Percentiles rank a stretch among this genome's conserved stretches.
phyloP scores from a whole-genome alignment of 2,888 invertebrate species.

The Isotomurus palustris region DNA sequence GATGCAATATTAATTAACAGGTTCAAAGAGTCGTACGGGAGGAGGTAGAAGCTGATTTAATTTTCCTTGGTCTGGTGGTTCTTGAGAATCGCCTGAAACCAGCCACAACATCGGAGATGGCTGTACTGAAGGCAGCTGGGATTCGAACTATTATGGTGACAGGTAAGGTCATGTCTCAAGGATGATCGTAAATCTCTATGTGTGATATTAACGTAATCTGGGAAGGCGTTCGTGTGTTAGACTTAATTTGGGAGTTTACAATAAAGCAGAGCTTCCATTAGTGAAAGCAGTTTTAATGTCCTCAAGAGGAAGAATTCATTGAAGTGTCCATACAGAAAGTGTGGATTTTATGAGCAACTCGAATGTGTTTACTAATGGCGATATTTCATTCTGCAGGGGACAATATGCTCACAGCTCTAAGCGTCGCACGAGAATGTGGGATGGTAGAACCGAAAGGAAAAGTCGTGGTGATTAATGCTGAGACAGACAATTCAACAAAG shows the following conservation, averaged over 20 bases:
- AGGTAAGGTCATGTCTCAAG: slow-evolving; percentile 55
- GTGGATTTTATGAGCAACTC: too few relatives aligned
- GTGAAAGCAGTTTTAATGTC: too few relatives aligned
- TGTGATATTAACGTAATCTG: too few relatives aligned
- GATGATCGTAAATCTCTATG: background rate
- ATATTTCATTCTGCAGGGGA: too few relatives aligned
- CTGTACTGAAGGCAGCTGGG: slow-evolving; percentile 72
- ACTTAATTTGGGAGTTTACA: too few relatives aligned
- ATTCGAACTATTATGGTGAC: slow-evolving; percentile 97
- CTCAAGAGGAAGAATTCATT: too few relatives aligned
- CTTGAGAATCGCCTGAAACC: slow-evolving; percentile 92
- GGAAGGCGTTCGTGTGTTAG: too few relatives aligned
- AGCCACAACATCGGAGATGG: slow-evolving; percentile 76
- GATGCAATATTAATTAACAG: slow-evolving; percentile 22
- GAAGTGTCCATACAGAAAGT: too few relatives aligned
- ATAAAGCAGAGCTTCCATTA: too few relatives aligned
- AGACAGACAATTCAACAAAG: slow-evolving; percentile 25
- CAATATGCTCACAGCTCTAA: slow-evolving; percentile 79
- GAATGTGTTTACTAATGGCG: too few relatives aligned
- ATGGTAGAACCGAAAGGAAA: slow-evolving; percentile 63
- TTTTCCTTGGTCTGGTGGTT: slow-evolving; percentile 81
- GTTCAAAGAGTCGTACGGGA: slow-evolving; percentile 71
- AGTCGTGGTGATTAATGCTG: slow-evolving; percentile 56
- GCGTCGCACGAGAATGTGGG: slow-evolving; percentile 86
- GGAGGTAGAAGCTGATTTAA: slow-evolving; percentile 72